Evolutionary conservation across 2,797 vertebrate species (phyloP), one percentile per base, ranked within the genome.

Genomic region (Enteromius paludinosus): DNA sequence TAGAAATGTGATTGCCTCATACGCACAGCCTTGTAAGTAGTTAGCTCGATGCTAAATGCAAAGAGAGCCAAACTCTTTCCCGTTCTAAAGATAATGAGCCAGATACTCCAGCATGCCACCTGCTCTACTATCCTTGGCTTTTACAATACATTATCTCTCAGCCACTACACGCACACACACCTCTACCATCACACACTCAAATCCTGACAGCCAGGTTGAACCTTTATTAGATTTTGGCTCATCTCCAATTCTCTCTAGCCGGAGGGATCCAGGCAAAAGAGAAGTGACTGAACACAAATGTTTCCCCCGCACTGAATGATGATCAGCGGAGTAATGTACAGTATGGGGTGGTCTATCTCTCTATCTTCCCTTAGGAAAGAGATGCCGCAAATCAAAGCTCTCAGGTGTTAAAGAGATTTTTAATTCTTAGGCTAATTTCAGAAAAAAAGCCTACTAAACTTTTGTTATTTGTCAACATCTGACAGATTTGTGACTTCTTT

Each of bases 191-290:
- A 73, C 71, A 73, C 78, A 78, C 47, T 66, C 54, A 78, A 78
- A 59, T 52, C 45, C 47, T 83, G 68, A 83, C 72, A 75, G 70
- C 69, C 82, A 81, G 70, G 78, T 76, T 81, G 83, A 66, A 70
- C 83, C 78, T 83, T 83, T 82, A 78, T 84, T 84, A 78, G 84
- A 75, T 82, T 82, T 78, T 82, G 82, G 77, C 82, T 84, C 84
- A 84, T 74, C 78, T 79, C 62, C 84, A 86, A 75, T 78, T 83
- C 72, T 71, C 78, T 79, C 70, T 54, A 78, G 79, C 80, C 66
- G 6, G 33, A 76, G 78, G 82, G 71, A 83, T 83, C 71, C 62
- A 56, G 82, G 82, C 68, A 82, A 85, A 87, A 84, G 52, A 79
- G 79, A 76, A 64, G 66, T 68, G 84, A 84, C 75, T 73, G 82